phyloP scores from a whole-genome alignment of 2,797 vertebrate species.

The Ctenochaetus hawaiiensis region DNA sequence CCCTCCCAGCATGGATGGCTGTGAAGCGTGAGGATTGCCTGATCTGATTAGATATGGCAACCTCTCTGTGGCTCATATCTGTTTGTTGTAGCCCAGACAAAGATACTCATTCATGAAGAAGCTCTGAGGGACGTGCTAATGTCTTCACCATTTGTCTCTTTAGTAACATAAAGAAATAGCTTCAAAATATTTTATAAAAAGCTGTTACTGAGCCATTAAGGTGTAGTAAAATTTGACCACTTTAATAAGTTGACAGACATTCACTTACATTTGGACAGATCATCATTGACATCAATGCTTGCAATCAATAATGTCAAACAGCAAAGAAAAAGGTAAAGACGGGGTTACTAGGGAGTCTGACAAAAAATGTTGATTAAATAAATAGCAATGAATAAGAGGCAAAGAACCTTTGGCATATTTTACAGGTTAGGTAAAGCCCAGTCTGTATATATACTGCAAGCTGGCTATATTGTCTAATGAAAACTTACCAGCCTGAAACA shows the following conservation, averaged over 20 bases:
- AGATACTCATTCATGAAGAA: conserved; percentile 12
- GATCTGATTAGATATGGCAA: conserved; percentile 73
- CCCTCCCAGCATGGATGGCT: conserved; percentile 41
- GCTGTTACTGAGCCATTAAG: background rate
- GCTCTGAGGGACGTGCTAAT: background rate
- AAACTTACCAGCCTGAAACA: no score
- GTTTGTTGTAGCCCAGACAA: conserved; percentile 42
- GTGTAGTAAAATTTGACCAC: conserved; percentile 1
- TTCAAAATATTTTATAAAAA: background rate
- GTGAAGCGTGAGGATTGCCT: conserved; percentile 55
- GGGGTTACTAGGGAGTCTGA: background rate
- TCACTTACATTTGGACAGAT: background rate
- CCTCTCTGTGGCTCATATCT: conserved; percentile 60
- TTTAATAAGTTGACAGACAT: no score
- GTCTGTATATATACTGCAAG: background rate
- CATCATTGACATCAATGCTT: background rate
- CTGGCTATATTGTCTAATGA: no score
- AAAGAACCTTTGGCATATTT: background rate
- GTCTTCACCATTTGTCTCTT: conserved; percentile 32
- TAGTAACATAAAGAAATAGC: background rate
- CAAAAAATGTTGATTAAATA: background rate
- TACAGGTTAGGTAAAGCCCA: background rate
- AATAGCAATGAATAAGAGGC: no score
- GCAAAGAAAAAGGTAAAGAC: no score
- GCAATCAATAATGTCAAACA: background rate